Evolutionary conservation across 1,140 invertebrate species (phyloP), one percentile per base, ranked within the genome.

Genomic region (Portunus trituberculatus): DNA sequence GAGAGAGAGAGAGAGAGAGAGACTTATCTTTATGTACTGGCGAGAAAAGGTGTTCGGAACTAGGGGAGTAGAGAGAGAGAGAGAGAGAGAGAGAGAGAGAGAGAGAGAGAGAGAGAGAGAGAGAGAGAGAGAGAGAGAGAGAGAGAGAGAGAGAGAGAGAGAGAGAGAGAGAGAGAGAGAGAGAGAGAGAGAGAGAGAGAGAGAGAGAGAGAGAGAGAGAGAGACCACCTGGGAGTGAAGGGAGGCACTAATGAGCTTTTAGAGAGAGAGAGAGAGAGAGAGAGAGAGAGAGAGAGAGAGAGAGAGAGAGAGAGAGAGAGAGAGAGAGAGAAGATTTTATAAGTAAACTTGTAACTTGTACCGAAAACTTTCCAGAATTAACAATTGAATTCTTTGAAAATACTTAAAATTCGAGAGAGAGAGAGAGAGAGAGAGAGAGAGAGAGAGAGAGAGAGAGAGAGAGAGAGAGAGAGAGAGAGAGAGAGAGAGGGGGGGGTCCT

Each of bases 401-500:
- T 59, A 59, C 52, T 59, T 59, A 76, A n/a, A 76, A 76, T n/a
- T 20, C 67, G n/a, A 76, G 20, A n/a, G 67, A 76, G n/a, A 87
- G 31, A 87, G 28, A 87, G 84, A 87, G 84, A 16, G 20, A 31
- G 84, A 87, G 28, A 87, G 28, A 87, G 84, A 87, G 16, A 45
- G n/a, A 46, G 86, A 32, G 31, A 87, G 31, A 87, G 31, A 87
- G 31, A 87, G 86, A 31, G 31, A 87, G 31, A 87, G 31, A 87
- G 31, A 87, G 31, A 87, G 31, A 87, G 31, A 87, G 83, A 84
- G 83, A 84, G 83, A 84, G 83, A 84, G 83, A 84, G 83, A 84
- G 83, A 84, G 83, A 84, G 83, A 84, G 83, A n/a, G 83, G 25
- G 31, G 10, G 31, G 10, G 8, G 3, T 12, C 67, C 67, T 76